Evolutionary conservation across 1,140 invertebrate genomes (phyloP).

Genomic region (Caenorhabditis inopinata): DNA sequence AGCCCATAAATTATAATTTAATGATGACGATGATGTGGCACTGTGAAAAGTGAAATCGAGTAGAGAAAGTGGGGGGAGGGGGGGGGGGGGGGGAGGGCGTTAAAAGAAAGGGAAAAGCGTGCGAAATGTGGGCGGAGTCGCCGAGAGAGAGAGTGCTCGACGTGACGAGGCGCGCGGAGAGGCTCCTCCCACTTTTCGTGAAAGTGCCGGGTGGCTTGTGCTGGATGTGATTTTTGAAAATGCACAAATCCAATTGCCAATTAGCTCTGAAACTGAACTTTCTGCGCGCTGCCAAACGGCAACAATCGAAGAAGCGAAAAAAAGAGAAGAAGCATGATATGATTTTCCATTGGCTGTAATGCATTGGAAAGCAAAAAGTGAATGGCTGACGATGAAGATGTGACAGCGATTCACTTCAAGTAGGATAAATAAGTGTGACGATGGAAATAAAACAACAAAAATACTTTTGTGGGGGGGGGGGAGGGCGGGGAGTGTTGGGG

Average conservation of each 20-base stretch:
- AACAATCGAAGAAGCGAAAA: too few species aligned
- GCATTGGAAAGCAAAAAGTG: not conserved
- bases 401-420: not conserved
- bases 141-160: not conserved
- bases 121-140: conserved; percentile 20
- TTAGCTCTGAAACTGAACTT: too few species aligned
- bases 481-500: too few species aligned
- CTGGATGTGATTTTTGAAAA: too few species aligned
- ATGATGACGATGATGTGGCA: too few species aligned
- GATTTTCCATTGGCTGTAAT: not conserved
- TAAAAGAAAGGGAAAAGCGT: conserved; percentile 12
- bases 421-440: conserved; percentile 17
- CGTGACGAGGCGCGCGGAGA: not conserved
- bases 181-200: not conserved
- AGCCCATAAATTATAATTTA: not conserved
- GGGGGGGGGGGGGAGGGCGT: not conserved
- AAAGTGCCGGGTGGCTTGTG: too few species aligned
- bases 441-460: not conserved
- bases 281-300: too few species aligned
- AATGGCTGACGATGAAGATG: not conserved
- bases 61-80: too few species aligned
- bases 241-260: too few species aligned
- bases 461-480: not conserved
- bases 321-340: not conserved
- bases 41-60: not conserved